phyloP scores from a whole-genome alignment of 2,113 vertebrate species.

The Lepidothrix coronata region DNA sequence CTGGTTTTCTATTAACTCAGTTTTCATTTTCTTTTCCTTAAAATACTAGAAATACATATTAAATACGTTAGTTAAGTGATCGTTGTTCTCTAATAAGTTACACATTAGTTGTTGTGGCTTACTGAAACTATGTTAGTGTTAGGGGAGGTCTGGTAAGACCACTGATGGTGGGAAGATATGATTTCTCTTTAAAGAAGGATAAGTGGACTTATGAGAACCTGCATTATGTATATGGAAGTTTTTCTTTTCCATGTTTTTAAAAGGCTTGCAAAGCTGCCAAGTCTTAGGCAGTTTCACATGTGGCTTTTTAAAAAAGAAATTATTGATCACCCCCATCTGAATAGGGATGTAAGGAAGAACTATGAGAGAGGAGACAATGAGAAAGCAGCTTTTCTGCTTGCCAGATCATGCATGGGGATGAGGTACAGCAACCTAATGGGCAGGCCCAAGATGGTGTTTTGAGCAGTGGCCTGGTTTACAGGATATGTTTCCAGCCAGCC shows the following conservation, averaged over 20 bases:
- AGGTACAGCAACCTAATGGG: not conserved
- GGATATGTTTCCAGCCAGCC: too few relatives aligned
- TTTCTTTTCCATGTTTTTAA: constrained; percentile 13
- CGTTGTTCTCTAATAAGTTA: constrained; percentile 55
- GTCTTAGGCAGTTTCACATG: not conserved
- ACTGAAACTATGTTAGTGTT: constrained; percentile 17
- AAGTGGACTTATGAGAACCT: not conserved
- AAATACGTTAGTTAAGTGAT: not conserved
- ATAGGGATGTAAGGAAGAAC: not conserved
- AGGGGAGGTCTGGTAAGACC: constrained; percentile 1
- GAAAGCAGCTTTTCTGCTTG: not conserved
- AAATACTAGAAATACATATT: constrained; percentile 5
- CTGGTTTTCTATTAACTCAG: constrained; percentile 23
- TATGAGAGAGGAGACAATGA: not conserved
- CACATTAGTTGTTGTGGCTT: constrained; percentile 24
- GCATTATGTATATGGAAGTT: not conserved
- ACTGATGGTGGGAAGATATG: not conserved
- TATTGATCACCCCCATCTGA: not conserved
- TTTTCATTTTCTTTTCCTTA: constrained; percentile 19
- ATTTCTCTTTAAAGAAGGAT: not conserved
- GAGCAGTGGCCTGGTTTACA: too few relatives aligned
- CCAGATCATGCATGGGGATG: not conserved
- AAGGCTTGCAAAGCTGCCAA: not conserved
- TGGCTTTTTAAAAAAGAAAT: not conserved
- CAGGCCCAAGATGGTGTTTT: not conserved